phyloP scores from a whole-genome alignment of 2,888 invertebrate species.

The Protophormia terraenovae region DNA sequence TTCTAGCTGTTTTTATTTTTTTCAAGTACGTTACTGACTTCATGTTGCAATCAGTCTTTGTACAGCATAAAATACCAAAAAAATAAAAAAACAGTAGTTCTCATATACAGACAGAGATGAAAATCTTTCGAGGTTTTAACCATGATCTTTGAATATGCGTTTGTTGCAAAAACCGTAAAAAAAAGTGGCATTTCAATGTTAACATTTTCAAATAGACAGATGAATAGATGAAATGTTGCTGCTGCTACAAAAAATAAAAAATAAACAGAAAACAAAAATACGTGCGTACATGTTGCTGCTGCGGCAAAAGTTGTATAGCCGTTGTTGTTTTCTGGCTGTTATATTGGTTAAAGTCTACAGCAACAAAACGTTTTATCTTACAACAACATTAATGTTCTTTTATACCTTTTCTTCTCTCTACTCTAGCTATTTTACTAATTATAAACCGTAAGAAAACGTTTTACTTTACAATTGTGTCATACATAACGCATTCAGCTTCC shows the following conservation, averaged over 20 bases:
- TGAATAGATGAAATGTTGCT: slow-evolving; percentile 64
- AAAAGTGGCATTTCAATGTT: slow-evolving; percentile 64
- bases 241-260: background rate
- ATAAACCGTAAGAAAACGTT: slow-evolving; percentile 65
- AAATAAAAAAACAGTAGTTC: slow-evolving; percentile 45
- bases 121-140: slow-evolving; percentile 50
- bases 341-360: slow-evolving; percentile 34
- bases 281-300: slow-evolving; percentile 63
- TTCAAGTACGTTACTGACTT: background rate
- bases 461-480: slow-evolving; percentile 64
- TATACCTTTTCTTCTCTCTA: slow-evolving; percentile 3
- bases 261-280: slow-evolving; percentile 21
- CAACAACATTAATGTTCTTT: slow-evolving; percentile 39
- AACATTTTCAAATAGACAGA: slow-evolving; percentile 64
- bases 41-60: slow-evolving; percentile 54
- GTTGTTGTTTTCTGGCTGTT: slow-evolving; percentile 34
- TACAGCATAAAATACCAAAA: background rate
- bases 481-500: slow-evolving; percentile 53
- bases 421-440: slow-evolving; percentile 57
- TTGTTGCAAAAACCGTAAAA: slow-evolving; percentile 43
- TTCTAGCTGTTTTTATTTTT: slow-evolving; percentile 48
- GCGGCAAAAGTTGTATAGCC: slow-evolving; percentile 35
- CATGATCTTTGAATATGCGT: slow-evolving; percentile 63
- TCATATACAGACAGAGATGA: slow-evolving; percentile 45
- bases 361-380: slow-evolving; percentile 6